These are phyloP conservation scores for Cecidostiba fungosa DNA, from an alignment of 2,888 invertebrate genomes.

Conservation along the genomic window DNA sequence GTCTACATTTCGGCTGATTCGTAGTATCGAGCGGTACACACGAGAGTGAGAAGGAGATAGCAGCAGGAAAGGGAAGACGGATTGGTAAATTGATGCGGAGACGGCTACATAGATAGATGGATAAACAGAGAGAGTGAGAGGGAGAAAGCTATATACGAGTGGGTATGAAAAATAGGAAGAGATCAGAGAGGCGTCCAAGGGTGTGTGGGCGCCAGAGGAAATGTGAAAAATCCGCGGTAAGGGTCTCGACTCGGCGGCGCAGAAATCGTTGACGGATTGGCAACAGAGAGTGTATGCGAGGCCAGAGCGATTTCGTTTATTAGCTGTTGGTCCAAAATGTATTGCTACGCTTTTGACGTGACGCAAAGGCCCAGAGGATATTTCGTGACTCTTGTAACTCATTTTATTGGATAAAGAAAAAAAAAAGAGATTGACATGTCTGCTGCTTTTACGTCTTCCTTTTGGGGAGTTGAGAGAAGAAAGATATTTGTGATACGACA, in stretches of 20 bases:
- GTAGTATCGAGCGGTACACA: background rate
- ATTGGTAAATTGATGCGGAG: constrained; percentile 50
- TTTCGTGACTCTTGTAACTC: background rate
- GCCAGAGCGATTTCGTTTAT: constrained; percentile 45
- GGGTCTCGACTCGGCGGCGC: background rate
- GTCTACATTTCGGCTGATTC: constrained; percentile 2
- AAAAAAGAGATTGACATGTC: background rate
- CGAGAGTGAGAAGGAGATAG: background rate
- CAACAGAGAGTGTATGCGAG: background rate
- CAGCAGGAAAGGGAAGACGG: constrained; percentile 23
- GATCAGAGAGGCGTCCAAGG: constrained; percentile 6
- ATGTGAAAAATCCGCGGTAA: constrained; percentile 30
- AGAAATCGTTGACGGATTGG: constrained; percentile 42
- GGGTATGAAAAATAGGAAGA: constrained; percentile 44
- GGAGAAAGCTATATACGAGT: background rate
- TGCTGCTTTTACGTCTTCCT: background rate
- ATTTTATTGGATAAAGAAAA: background rate
- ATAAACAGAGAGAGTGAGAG: constrained; percentile 35
- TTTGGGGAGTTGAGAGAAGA: background rate
- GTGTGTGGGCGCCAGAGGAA: background rate
- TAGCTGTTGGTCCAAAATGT: constrained; percentile 15
- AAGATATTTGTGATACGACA: background rate
- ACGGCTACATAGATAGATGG: constrained; percentile 44
- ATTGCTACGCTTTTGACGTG: background rate
- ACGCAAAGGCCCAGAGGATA: background rate